Evolutionary conservation across 2,888 invertebrate species (phyloP).

Genomic region (Rhingia campestris): DNA sequence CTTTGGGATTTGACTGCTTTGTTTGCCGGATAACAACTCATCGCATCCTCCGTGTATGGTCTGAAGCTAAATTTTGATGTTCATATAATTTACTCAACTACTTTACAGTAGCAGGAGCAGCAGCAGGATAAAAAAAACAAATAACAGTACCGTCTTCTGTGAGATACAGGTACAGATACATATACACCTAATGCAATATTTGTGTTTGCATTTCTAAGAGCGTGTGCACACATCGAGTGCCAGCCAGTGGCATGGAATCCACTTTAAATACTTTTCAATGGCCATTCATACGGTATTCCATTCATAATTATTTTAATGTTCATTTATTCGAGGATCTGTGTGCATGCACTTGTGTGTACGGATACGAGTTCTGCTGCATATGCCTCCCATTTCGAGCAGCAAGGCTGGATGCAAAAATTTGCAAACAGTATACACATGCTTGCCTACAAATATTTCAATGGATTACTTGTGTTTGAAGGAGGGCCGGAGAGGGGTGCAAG

Average conservation of each 20-base stretch:
- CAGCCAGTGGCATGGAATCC: slow-evolving; percentile 32
- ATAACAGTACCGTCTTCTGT: slow-evolving; percentile 6
- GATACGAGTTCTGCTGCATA: no score
- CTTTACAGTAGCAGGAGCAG: slow-evolving; percentile 9
- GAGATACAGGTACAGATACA: slow-evolving; percentile 6
- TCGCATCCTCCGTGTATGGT: slow-evolving; percentile 8
- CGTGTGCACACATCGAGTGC: slow-evolving; percentile 19
- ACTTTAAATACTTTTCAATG: slow-evolving; percentile 63
- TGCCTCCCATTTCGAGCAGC: not conserved
- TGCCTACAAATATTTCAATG: slow-evolving; percentile 47
- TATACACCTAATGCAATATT: slow-evolving; percentile 18
- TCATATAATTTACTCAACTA: slow-evolving; percentile 51
- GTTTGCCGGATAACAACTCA: slow-evolving; percentile 24
- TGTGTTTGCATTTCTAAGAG: slow-evolving; percentile 33
- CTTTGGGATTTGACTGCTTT: not conserved
- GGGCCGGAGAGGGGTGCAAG: slow-evolving; percentile 6
- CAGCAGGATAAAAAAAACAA: slow-evolving; percentile 12
- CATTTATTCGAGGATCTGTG: slow-evolving; percentile 44
- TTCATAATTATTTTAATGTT: slow-evolving; percentile 64
- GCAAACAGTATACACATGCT: not conserved
- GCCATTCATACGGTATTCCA: slow-evolving; percentile 56
- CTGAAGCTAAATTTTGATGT: slow-evolving; percentile 50
- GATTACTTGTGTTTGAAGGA: slow-evolving; percentile 30
- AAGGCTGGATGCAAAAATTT: slow-evolving; percentile 35
- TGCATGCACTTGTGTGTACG: slow-evolving; percentile 8